A percentile compares a stretch with the other conserved stretches of the same genome.
phyloP scores from a whole-genome alignment of 2,113 vertebrate species.

The Myiozetetes cayanensis region DNA sequence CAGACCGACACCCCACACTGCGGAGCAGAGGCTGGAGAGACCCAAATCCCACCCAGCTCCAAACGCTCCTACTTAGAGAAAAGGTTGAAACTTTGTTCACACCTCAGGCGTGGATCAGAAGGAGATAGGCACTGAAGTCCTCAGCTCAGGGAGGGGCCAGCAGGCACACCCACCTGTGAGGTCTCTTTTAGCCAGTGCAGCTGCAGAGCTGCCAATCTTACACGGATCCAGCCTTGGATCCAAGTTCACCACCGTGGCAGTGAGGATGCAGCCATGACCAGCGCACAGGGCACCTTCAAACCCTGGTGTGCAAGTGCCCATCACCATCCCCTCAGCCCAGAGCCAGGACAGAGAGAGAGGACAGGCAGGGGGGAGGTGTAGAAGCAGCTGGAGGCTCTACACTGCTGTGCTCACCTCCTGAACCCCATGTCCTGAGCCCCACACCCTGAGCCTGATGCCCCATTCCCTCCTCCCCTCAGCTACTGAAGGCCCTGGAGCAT shows the following conservation, averaged over 20 bases:
- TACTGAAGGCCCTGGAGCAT: background rate
- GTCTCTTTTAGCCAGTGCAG: rapidly evolving
- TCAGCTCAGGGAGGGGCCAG: background rate
- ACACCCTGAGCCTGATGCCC: background rate
- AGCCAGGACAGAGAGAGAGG: background rate
- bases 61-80: background rate
- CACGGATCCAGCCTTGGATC: background rate
- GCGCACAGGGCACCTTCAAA: background rate
- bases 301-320: background rate
- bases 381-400: background rate
- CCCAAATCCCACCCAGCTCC: background rate
- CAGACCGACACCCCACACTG: background rate
- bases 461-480: background rate
- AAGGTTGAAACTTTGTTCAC: background rate
- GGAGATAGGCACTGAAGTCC: rapidly evolving
- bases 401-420: background rate
- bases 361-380: background rate
- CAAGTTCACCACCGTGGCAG: rapidly evolving
- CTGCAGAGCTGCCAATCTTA: background rate
- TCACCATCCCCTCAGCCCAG: background rate
- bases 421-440: background rate
- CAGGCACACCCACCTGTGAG: background rate
- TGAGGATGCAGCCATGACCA: rapidly evolving
- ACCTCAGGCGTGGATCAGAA: background rate
- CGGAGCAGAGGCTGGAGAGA: background rate